Evolutionary conservation across 2,888 invertebrate genomes (phyloP), one percentile per base, ranked within the genome.

Genomic region (Erpobdella octoculata): DNA sequence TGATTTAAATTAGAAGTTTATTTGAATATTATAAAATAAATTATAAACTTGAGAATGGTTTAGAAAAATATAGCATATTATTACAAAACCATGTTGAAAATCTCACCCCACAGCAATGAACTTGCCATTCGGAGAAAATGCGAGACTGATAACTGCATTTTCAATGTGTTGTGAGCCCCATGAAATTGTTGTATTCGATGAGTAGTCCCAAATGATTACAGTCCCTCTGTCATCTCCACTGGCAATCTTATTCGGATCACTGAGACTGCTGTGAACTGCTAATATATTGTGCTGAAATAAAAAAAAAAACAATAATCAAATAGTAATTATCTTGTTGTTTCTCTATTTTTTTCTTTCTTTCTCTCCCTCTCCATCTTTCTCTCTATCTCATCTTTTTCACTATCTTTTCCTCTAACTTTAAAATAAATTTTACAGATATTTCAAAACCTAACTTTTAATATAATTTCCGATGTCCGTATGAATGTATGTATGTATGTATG

Each of bases 31-130:
- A n/a, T 28, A 25, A n/a, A 5, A 65, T 9, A n/a, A 62, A 46
- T 12, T 41, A 28, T 64, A 31, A 37, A 58, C 3, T 5, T 25
- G 35, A 67, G 46, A n/a, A n/a, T n/a, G n/a, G n/a, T n/a, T n/a
- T n/a, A n/a, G n/a, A n/a, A n/a, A n/a, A n/a, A n/a, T n/a, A n/a
- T n/a, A 41, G 38, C 21, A 35, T 38, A 37, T 37, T 12, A 25
- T 31, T 18, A 65, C 28, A 25, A 61, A 28, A 37, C 21, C 12
- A 18, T n/a, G n/a, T 15, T 36, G 36, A 28, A 46, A 9, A 70
- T 85, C 86, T 68, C 85, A 83, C 74, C 89, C 89, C 76, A 89
- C 82, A 35, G 88, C 88, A 35, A 87, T 81, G 12, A 86, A 77
- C 78, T 83, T 76, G 35, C 86, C 83, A 78, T 87, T 87, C 0